phyloP scores from a whole-genome alignment of 2,888 invertebrate genomes.

The Maniola hyperantus region DNA sequence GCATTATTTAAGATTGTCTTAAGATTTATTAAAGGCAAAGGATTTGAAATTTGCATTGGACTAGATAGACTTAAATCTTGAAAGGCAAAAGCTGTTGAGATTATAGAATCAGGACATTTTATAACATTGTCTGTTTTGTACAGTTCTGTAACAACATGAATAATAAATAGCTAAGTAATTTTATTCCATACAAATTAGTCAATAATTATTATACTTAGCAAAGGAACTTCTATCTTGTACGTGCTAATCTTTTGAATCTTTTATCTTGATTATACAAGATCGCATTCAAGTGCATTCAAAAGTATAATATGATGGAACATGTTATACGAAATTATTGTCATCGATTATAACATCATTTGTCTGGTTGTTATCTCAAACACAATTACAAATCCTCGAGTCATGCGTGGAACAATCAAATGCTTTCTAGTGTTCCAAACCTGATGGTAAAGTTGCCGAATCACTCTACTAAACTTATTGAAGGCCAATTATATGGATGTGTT shows the following conservation, averaged over 20 bases:
- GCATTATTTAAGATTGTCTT: conserved; percentile 37
- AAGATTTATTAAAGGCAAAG: conserved; percentile 23
- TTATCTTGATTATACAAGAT: background rate
- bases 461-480: conserved; percentile 37
- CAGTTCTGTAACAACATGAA: background rate
- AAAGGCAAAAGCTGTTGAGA: conserved; percentile 14
- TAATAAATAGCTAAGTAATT: background rate
- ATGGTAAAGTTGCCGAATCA: conserved; percentile 37
- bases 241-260: background rate
- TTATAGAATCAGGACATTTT: conserved; percentile 2
- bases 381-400: conserved; percentile 35
- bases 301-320: background rate
- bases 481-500: conserved; percentile 36
- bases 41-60: conserved; percentile 17
- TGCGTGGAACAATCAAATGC: conserved; percentile 36
- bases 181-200: background rate
- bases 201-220: background rate
- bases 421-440: conserved; percentile 27
- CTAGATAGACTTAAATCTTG: conserved; percentile 14
- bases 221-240: background rate
- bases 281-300: conserved; percentile 1
- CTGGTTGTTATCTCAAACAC: conserved; percentile 41
- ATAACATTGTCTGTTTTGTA: conserved; percentile 5
- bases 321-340: conserved; percentile 51
- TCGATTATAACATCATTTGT: conserved; percentile 50